These are phyloP conservation scores for Sula dactylatra DNA, from an alignment of 2,113 vertebrate species.

Conservation along the genomic window DNA sequence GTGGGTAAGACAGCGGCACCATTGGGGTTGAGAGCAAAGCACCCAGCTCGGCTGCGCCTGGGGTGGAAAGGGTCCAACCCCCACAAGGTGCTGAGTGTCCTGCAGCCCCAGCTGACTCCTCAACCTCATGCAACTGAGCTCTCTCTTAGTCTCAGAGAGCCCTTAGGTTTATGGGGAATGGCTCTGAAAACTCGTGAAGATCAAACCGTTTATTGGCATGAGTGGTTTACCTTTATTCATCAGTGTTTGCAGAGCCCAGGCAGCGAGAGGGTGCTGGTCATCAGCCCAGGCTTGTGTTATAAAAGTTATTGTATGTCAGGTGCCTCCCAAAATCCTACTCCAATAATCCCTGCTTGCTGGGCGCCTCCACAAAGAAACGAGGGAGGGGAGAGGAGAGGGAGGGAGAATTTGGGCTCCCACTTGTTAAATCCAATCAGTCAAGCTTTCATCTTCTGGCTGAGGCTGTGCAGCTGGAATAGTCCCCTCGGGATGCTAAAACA, in stretches of 20 bases:
- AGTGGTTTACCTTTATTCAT: background rate
- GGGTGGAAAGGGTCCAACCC: background rate
- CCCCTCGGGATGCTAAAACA: background rate
- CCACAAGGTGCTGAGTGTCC: accelerated
- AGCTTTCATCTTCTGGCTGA: background rate
- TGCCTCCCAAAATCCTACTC: background rate
- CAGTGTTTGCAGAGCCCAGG: background rate
- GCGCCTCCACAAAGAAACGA: background rate
- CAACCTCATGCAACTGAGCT: background rate
- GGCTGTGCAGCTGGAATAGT: background rate
- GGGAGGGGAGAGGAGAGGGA: background rate
- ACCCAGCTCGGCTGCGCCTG: accelerated
- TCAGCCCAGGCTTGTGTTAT: background rate
- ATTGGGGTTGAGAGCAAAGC: background rate
- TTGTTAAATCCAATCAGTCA: background rate
- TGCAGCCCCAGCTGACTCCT: background rate
- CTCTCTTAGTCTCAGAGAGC: background rate
- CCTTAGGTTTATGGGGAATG: background rate
- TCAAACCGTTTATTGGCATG: background rate
- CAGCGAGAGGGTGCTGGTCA: background rate
- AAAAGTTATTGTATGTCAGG: conserved; percentile 3
- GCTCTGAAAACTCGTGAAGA: conserved; percentile 33
- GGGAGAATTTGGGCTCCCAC: background rate
- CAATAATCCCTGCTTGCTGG: background rate
- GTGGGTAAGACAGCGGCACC: accelerated